These are phyloP conservation scores for Cordilura impudica DNA, from an alignment of 2,888 invertebrate species.

Conservation along the genomic window DNA sequence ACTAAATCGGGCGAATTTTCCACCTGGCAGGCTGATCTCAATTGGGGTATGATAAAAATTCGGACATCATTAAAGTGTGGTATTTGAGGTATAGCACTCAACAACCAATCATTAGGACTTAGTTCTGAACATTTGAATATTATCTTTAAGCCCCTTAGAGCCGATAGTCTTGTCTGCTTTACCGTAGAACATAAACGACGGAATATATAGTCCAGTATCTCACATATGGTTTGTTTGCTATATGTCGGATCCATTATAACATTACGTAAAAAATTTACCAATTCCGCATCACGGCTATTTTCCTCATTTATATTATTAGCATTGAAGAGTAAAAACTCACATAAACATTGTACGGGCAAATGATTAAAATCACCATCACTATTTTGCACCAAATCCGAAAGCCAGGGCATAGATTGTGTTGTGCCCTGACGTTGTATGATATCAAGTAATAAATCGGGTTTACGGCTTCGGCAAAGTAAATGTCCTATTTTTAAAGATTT, in stretches of 20 bases:
- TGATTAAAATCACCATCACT: constrained; percentile 88
- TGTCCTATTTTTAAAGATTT: constrained; percentile 90
- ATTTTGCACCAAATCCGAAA: constrained; percentile 94
- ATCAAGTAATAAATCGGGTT: constrained; percentile 94
- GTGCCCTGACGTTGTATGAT: constrained; percentile 94
- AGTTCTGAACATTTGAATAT: constrained; percentile 79
- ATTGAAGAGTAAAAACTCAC: constrained; percentile 92
- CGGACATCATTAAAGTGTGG: constrained; percentile 88
- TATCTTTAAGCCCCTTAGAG: constrained; percentile 84
- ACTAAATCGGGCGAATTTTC: constrained; percentile 88
- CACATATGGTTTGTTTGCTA: constrained; percentile 84
- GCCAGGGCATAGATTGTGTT: constrained; percentile 97
- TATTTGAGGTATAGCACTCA: constrained; percentile 84
- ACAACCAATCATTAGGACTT: constrained; percentile 80
- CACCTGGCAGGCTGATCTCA: constrained; percentile 92
- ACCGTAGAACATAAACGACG: constrained; percentile 90
- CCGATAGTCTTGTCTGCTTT: constrained; percentile 86
- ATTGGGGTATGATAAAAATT: constrained; percentile 83
- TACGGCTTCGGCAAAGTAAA: constrained; percentile 90
- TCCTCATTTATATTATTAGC: constrained; percentile 84
- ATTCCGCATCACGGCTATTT: constrained; percentile 83
- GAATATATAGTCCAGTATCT: constrained; percentile 91
- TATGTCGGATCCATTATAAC: constrained; percentile 79
- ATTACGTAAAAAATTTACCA: constrained; percentile 81
- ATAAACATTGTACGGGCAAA: constrained; percentile 97